phyloP scores from a whole-genome alignment of 1,140 invertebrate species.

The Lerema accius region DNA sequence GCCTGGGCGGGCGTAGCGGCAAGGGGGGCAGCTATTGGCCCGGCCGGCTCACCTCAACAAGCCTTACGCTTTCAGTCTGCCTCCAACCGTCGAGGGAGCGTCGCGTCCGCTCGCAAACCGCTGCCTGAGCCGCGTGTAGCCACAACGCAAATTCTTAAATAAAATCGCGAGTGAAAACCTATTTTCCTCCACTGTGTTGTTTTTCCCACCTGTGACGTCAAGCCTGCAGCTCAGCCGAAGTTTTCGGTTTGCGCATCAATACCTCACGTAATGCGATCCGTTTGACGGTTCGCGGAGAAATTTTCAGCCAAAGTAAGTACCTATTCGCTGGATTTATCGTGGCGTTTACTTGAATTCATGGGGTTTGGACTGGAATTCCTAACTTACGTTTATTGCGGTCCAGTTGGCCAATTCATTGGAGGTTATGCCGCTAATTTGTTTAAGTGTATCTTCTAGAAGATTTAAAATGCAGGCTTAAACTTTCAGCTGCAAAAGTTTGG shows the following conservation, averaged over 20 bases:
- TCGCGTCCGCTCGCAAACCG: constrained; percentile 37
- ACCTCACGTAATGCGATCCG: constrained; percentile 42
- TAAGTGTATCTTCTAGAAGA: background rate
- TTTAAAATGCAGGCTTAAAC: constrained; percentile 6
- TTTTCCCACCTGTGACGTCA: constrained; percentile 46
- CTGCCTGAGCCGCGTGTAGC: constrained; percentile 50
- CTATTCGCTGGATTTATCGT: constrained; percentile 35
- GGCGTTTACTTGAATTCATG: constrained; percentile 16
- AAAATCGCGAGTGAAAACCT: constrained; percentile 62
- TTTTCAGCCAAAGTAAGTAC: constrained; percentile 64
- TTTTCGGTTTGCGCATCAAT: constrained; percentile 37
- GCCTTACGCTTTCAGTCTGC: constrained; percentile 55
- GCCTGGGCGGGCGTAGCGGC: constrained; percentile 67
- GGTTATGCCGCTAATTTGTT: constrained; percentile 13
- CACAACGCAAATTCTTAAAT: constrained; percentile 60
- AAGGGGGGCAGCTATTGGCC: constrained; percentile 52
- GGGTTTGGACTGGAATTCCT: constrained; percentile 2
- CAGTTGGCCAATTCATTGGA: background rate
- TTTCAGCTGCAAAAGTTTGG: background rate
- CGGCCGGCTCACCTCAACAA: constrained; percentile 60
- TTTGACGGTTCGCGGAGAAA: constrained; percentile 42
- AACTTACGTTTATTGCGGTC: constrained; percentile 9
- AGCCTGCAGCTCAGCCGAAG: constrained; percentile 15
- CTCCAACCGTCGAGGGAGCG: constrained; percentile 37
- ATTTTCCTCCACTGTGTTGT: constrained; percentile 47